Percentiles rank a stretch among this genome's conserved stretches.
phyloP scores from a whole-genome alignment of 2,888 invertebrate genomes.

The Anticlea derivata region DNA sequence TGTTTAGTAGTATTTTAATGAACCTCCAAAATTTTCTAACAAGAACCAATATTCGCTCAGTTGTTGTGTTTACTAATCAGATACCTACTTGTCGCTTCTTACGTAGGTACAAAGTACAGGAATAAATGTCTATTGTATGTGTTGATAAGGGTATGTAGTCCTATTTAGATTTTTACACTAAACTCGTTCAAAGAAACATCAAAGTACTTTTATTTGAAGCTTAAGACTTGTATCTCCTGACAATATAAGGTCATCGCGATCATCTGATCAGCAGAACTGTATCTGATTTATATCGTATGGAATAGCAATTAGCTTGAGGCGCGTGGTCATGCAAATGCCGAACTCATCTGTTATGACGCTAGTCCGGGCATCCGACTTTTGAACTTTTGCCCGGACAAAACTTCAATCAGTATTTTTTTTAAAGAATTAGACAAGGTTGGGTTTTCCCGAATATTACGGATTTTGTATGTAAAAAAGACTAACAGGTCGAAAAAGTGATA shows the following conservation, averaged over 20 bases:
- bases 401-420: not conserved
- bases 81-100: not conserved
- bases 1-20: not conserved
- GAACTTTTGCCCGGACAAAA: conserved; percentile 13
- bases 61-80: conserved; percentile 3
- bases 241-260: conserved; percentile 49
- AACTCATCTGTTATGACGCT: conserved; percentile 41
- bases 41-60: not conserved
- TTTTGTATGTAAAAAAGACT: too few relatives aligned
- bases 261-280: conserved; percentile 47
- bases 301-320: conserved; percentile 66
- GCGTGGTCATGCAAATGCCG: conserved; percentile 70
- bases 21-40: not conserved
- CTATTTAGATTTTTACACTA: not conserved
- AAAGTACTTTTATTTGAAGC: not conserved
- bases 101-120: not conserved
- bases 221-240: conserved; percentile 4
- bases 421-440: too few relatives aligned
- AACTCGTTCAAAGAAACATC: not conserved
- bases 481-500: too few relatives aligned
- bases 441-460: too few relatives aligned
- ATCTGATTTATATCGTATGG: conserved; percentile 69
- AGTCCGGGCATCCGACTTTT: conserved; percentile 22
- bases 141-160: too few relatives aligned
- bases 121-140: not conserved